Evolutionary conservation across 2,888 invertebrate species (phyloP).

Genomic region (Alviniconcha strummeri): DNA sequence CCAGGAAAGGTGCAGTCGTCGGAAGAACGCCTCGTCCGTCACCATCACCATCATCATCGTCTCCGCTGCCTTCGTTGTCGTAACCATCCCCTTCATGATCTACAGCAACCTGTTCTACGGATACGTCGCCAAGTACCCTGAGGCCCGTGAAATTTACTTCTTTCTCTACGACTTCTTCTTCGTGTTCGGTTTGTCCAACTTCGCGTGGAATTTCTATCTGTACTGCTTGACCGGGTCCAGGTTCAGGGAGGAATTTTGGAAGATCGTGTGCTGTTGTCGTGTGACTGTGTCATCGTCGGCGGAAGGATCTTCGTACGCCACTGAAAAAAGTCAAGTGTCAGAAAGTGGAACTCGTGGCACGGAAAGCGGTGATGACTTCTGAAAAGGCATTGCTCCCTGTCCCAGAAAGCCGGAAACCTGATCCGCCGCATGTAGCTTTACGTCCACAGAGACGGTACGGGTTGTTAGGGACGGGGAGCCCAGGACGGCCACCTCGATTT

Average conservation of each 20-base stretch:
- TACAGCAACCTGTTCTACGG: slow-evolving; percentile 28
- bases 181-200: background rate
- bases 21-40: slow-evolving; percentile 31
- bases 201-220: slow-evolving; percentile 21
- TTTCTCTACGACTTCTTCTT: slow-evolving; percentile 7
- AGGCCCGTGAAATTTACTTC: background rate
- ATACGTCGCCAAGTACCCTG: background rate
- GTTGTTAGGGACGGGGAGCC: no score
- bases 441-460: no score
- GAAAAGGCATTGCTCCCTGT: no score
- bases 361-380: no score
- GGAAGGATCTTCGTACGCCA: no score
- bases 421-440: no score
- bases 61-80: slow-evolving; percentile 32
- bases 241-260: slow-evolving; percentile 5
- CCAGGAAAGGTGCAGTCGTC: background rate
- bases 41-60: slow-evolving; percentile 35
- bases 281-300: background rate
- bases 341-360: no score
- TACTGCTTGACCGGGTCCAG: slow-evolving; percentile 20
- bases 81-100: slow-evolving; percentile 37
- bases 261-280: background rate
- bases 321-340: no score
- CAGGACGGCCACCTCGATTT: no score
- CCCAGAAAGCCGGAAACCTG: no score